Evolutionary conservation across 2,113 vertebrate species (phyloP).

Genomic region (Rhadina sibilatrix): DNA sequence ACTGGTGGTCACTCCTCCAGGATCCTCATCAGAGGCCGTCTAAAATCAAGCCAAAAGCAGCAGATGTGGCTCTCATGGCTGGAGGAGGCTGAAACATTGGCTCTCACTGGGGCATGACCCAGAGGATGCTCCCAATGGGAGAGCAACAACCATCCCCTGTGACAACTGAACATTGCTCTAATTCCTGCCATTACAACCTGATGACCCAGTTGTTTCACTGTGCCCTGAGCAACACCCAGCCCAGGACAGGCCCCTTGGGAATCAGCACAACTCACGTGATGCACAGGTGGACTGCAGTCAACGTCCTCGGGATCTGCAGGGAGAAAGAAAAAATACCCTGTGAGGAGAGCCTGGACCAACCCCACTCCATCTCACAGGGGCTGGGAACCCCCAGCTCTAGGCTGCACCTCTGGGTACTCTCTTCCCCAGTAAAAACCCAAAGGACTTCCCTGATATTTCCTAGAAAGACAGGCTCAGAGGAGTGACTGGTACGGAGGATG

Average conservation of each 20-base stretch:
- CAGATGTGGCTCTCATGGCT: not conserved
- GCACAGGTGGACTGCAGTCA: conserved; percentile 83
- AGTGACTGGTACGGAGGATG: accelerated
- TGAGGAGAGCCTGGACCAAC: not conserved
- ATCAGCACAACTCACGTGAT: conserved; percentile 73
- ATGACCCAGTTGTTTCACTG: not conserved
- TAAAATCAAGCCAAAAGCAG: not conserved
- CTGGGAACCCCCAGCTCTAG: not conserved
- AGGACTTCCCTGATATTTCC: not conserved
- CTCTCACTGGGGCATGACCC: not conserved
- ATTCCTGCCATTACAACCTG: accelerated
- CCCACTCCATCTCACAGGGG: not conserved
- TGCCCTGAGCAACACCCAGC: not conserved
- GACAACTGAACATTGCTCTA: not conserved
- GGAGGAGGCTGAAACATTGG: not conserved
- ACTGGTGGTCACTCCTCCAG: conserved; percentile 15
- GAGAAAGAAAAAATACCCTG: not conserved
- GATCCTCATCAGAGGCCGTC: conserved; percentile 45
- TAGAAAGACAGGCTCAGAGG: not conserved
- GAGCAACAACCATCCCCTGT: not conserved
- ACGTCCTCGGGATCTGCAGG: conserved; percentile 91
- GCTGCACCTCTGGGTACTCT: not conserved
- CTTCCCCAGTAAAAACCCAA: not conserved
- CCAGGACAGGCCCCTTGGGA: accelerated
- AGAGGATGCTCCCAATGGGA: not conserved